phyloP scores from a whole-genome alignment of 2,113 vertebrate genomes.

The Bettongia penicillata region DNA sequence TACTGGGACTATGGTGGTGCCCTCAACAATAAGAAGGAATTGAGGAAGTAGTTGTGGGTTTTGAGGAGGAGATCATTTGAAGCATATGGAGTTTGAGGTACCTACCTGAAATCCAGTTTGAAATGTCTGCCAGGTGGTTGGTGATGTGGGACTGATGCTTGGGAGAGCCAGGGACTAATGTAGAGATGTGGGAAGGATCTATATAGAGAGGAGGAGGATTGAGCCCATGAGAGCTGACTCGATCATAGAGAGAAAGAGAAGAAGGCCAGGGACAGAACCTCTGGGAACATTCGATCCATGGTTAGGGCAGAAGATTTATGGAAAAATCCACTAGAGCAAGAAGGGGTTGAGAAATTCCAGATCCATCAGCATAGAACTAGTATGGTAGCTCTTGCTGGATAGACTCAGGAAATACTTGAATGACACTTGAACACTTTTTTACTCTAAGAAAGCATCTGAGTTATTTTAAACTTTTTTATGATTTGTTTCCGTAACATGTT shows the following conservation, averaged over 20 bases:
- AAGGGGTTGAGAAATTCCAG: neutral
- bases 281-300: neutral
- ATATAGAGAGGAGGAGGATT: neutral
- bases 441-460: neutral
- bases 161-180: neutral
- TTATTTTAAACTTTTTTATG: neutral
- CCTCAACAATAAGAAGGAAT: neutral
- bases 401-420: neutral
- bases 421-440: neutral
- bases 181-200: neutral
- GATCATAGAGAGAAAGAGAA: too few relatives aligned
- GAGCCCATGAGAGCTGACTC: too few relatives aligned
- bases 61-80: neutral
- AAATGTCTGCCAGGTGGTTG: too few relatives aligned
- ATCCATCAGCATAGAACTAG: neutral
- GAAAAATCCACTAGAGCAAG: too few relatives aligned
- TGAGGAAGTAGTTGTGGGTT: neutral
- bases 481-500: slow-evolving; percentile 27
- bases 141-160: neutral
- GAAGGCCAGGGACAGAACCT: neutral
- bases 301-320: neutral
- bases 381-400: neutral
- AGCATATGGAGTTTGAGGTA: neutral
- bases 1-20: too few relatives aligned
- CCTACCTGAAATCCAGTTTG: neutral